These are phyloP conservation scores for Nematopogon swammerdamellus DNA, from an alignment of 2,888 invertebrate genomes.

Conservation along the genomic window DNA sequence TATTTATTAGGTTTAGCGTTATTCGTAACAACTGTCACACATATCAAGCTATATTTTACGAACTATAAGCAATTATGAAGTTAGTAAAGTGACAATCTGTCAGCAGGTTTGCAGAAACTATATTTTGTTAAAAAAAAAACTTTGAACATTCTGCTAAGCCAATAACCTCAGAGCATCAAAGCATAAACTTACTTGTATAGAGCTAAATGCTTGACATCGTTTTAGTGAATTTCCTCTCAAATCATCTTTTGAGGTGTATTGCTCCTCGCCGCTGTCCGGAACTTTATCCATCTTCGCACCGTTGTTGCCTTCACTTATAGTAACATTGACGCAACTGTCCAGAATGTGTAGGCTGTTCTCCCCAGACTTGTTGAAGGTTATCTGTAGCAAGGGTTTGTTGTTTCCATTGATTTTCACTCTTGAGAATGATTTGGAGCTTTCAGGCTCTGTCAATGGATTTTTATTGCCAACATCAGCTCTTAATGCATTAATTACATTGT, in stretches of 20 bases:
- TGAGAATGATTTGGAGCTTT: slow-evolving; percentile 24
- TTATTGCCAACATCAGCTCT: too few species aligned
- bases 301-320: slow-evolving; percentile 25
- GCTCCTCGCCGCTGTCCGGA: neutral
- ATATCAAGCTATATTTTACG: too few species aligned
- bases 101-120: too few species aligned
- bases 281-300: neutral
- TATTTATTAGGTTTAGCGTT: too few species aligned
- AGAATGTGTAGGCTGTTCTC: slow-evolving; percentile 42
- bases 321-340: slow-evolving; percentile 43
- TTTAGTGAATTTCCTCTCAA: slow-evolving; percentile 33
- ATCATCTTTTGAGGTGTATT: slow-evolving; percentile 11
- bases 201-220: slow-evolving; percentile 49
- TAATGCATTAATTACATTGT: slow-evolving; percentile 30
- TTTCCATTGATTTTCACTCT: slow-evolving; percentile 44
- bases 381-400: slow-evolving; percentile 41
- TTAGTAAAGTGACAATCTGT: too few species aligned
- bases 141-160: too few species aligned
- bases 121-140: too few species aligned
- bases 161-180: too few species aligned
- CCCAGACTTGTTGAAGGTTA: slow-evolving; percentile 35
- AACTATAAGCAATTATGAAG: too few species aligned
- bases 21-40: too few species aligned
- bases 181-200: slow-evolving; percentile 33
- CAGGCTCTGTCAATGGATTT: neutral